Evolutionary conservation across 2,113 vertebrate species (phyloP).

Genomic region (Corydoras maculifer): DNA sequence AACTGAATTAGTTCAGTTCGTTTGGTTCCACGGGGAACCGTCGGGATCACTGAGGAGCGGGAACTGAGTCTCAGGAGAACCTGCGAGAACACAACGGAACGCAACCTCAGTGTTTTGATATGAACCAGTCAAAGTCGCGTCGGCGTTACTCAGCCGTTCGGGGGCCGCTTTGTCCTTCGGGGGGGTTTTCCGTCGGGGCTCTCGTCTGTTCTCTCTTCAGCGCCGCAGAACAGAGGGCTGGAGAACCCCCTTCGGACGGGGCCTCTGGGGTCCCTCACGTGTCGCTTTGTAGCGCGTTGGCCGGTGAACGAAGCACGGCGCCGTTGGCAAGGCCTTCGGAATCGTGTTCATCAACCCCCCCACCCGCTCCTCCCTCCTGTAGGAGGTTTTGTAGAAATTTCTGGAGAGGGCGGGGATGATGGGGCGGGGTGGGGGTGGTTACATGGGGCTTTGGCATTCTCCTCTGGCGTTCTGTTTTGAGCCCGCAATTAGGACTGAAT

Average conservation of each 20-base stretch:
- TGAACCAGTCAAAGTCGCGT: slow-evolving; percentile 2
- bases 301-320: background rate
- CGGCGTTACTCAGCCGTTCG: background rate
- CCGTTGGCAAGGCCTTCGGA: slow-evolving; percentile 13
- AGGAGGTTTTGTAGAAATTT: slow-evolving; percentile 8
- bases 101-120: background rate
- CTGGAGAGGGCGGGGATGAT: slow-evolving; percentile 5
- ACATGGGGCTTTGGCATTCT: slow-evolving; percentile 8
- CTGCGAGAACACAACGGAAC: no score
- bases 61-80: no score
- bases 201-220: background rate
- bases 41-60: no score
- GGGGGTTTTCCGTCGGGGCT: no score
- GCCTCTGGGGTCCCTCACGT: slow-evolving; percentile 28
- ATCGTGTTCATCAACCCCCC: background rate
- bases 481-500: slow-evolving; percentile 14
- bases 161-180: background rate
- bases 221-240: slow-evolving; percentile 9
- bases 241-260: slow-evolving; percentile 23
- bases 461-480: background rate
- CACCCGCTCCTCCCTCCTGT: no score
- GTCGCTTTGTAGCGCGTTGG: slow-evolving; percentile 40
- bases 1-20: no score
- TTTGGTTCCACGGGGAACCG: no score
- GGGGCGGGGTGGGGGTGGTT: no score